These are phyloP conservation scores for Zaprionus davidi DNA, from an alignment of 1,140 invertebrate genomes.

Conservation along the genomic window DNA sequence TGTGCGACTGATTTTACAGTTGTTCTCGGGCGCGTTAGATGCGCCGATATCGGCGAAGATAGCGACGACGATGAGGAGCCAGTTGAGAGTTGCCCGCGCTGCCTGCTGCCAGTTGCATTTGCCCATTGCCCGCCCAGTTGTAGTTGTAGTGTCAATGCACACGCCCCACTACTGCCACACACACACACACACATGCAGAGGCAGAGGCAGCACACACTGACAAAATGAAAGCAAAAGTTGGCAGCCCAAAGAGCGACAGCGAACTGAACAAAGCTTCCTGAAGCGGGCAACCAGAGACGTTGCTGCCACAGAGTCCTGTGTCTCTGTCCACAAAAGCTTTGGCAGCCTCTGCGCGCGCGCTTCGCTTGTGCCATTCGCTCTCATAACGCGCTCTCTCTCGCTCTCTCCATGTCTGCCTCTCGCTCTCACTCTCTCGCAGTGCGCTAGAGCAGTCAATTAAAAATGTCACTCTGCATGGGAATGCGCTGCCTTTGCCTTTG, in stretches of 20 bases:
- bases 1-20: constrained; percentile 57
- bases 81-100: constrained; percentile 14
- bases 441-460: constrained; percentile 58
- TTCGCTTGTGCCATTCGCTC: constrained; percentile 15
- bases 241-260: constrained; percentile 68
- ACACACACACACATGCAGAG: neutral
- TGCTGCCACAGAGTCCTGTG: constrained; percentile 45
- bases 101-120: constrained; percentile 4
- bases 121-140: neutral
- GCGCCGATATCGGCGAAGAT: constrained; percentile 19
- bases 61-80: neutral
- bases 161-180: constrained; percentile 34
- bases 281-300: constrained; percentile 8
- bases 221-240: constrained; percentile 74
- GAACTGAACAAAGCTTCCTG: constrained; percentile 76
- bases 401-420: neutral
- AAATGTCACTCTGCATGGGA: constrained; percentile 82
- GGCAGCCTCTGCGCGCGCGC: constrained; percentile 12
- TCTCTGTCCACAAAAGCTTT: constrained; percentile 57
- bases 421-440: constrained; percentile 42
- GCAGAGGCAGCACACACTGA: constrained; percentile 39
- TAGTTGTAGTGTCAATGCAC: constrained; percentile 32
- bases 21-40: constrained; percentile 41
- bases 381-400: neutral
- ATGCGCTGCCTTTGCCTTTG: constrained; percentile 35